Conservation (phyloP, 2,113 vertebrate species). For the Dipodomys ordii region DNA sequence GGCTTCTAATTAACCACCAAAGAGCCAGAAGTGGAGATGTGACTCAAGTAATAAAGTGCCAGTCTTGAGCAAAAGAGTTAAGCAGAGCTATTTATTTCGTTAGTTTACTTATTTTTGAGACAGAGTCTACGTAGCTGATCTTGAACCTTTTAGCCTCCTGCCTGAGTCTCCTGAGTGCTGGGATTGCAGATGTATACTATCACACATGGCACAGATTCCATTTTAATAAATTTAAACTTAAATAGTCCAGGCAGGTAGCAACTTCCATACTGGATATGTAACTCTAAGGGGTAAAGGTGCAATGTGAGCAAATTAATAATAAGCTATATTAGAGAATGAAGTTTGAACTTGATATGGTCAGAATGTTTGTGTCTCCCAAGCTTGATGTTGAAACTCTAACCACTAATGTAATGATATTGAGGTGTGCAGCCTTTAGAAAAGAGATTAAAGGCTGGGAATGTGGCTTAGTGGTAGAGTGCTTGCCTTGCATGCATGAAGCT, state of each 20-base stretch:
- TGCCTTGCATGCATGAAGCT: no score
- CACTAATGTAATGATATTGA: background rate
- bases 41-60: no score
- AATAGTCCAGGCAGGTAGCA: background rate
- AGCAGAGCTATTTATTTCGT: no score
- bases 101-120: background rate
- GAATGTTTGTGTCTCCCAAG: background rate
- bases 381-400: background rate
- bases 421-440: background rate
- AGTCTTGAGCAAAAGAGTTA: background rate
- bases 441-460: no score
- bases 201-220: background rate
- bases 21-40: no score
- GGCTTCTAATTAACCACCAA: no score
- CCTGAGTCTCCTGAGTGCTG: background rate
- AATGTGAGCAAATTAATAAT: background rate
- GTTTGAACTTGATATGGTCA: background rate
- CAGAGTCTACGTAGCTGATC: background rate
- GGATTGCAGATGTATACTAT: background rate
- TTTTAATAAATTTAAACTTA: conserved; percentile 19
- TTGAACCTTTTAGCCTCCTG: background rate
- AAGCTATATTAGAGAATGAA: background rate
- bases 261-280: background rate
- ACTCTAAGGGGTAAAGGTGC: background rate
- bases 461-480: no score